Evolutionary conservation across 1,140 invertebrate species (phyloP).

Genomic region (Ylistrum balloti): DNA sequence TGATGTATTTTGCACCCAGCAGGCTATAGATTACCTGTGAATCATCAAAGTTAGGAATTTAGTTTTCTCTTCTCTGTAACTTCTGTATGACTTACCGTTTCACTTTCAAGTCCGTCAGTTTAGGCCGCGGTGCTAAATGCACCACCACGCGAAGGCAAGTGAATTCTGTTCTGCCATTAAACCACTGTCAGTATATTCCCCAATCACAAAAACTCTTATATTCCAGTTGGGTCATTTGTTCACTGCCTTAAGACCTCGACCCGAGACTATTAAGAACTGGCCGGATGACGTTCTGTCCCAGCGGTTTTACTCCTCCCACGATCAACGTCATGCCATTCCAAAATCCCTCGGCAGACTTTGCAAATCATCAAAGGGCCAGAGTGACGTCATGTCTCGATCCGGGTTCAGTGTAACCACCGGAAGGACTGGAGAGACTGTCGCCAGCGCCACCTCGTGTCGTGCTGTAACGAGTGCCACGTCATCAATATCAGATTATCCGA

Average conservation of each 20-base stretch:
- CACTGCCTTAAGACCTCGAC: not conserved
- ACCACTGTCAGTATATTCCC: too few species aligned
- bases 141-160: too few species aligned
- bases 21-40: too few species aligned
- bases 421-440: not conserved
- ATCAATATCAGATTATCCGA: not conserved
- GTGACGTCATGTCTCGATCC: not conserved
- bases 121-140: too few species aligned
- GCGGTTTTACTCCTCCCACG: not conserved
- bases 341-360: not conserved
- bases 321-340: constrained; percentile 8
- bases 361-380: not conserved
- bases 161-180: too few species aligned
- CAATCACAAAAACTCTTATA: not conserved
- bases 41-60: too few species aligned
- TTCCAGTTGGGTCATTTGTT: not conserved
- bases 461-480: constrained; percentile 12
- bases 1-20: too few species aligned
- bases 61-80: too few species aligned
- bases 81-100: too few species aligned
- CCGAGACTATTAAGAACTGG: not conserved
- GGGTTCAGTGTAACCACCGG: not conserved
- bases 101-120: too few species aligned
- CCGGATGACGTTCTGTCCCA: not conserved
- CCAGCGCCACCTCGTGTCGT: constrained; percentile 10